A percentile compares a stretch with the other conserved stretches of the same genome.
phyloP scores from a whole-genome alignment of 2,888 invertebrate genomes.

The Myopa testacea region DNA sequence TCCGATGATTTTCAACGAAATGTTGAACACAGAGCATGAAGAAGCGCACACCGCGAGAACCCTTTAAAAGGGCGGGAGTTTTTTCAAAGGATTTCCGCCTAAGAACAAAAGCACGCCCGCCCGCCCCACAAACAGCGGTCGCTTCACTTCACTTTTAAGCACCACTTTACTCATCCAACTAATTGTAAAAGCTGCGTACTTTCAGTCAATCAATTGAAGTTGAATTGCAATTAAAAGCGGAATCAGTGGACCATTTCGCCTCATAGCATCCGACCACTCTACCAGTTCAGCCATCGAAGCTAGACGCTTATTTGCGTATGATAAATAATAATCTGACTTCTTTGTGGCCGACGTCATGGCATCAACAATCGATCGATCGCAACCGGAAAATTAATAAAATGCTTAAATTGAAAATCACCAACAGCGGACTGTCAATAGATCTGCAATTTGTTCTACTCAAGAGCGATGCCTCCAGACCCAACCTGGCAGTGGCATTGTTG shows the following conservation, averaged over 20 bases:
- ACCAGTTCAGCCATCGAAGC: not conserved
- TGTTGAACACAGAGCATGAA: no score
- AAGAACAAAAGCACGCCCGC: no score
- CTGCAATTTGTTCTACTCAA: conserved; percentile 43
- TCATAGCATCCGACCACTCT: not conserved
- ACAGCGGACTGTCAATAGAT: conserved; percentile 36
- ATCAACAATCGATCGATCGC: not conserved
- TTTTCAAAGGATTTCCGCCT: no score
- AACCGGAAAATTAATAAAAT: conserved; percentile 34
- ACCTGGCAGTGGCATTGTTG: conserved; percentile 21
- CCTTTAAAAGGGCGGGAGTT: no score
- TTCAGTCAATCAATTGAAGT: no score
- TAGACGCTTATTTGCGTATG: not conserved
- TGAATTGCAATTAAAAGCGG: not conserved
- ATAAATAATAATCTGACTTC: not conserved
- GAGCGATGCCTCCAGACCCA: not conserved
- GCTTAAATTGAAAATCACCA: conserved; percentile 39
- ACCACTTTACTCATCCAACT: no score
- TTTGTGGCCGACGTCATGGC: not conserved
- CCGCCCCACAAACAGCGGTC: no score
- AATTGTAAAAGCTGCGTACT: no score
- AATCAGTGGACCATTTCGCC: not conserved
- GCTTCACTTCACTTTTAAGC: no score
- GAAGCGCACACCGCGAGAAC: no score
- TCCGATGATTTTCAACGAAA: no score